These are phyloP conservation scores for Tiliacea aurago DNA, from an alignment of 2,888 invertebrate species.

Conservation along the genomic window DNA sequence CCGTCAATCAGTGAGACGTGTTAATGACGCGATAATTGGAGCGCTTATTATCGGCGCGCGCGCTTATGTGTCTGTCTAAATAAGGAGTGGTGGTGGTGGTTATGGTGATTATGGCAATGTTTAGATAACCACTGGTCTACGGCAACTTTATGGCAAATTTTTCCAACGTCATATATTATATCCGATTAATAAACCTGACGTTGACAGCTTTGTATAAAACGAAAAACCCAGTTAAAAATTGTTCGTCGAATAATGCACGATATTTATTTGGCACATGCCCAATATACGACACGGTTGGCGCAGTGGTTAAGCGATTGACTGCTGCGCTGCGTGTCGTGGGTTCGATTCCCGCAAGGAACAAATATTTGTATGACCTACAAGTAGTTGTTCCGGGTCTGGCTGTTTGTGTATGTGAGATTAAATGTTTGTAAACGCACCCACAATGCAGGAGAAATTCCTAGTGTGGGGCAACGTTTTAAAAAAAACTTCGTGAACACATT, in stretches of 20 bases:
- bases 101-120: constrained; percentile 27
- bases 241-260: not conserved
- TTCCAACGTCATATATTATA: not conserved
- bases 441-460: too few species aligned
- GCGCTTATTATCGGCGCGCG: constrained; percentile 41
- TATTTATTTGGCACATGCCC: too few species aligned
- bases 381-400: too few species aligned
- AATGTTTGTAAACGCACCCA: too few species aligned
- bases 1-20: constrained; percentile 58
- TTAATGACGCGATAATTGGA: constrained; percentile 59
- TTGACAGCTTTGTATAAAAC: not conserved
- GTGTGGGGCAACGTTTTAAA: too few species aligned
- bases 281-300: too few species aligned
- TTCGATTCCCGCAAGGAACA: too few species aligned
- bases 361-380: too few species aligned
- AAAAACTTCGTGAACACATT: too few species aligned
- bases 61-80: constrained; percentile 41
- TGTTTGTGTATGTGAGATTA: too few species aligned
- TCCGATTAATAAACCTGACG: not conserved
- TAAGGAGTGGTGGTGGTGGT: constrained; percentile 31
- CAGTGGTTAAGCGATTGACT: too few species aligned
- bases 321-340: too few species aligned
- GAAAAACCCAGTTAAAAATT: not conserved
- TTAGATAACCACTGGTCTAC: not conserved
- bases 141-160: not conserved